Conservation (phyloP, 2,888 invertebrate species). For the Trichopria drosophilae region DNA sequence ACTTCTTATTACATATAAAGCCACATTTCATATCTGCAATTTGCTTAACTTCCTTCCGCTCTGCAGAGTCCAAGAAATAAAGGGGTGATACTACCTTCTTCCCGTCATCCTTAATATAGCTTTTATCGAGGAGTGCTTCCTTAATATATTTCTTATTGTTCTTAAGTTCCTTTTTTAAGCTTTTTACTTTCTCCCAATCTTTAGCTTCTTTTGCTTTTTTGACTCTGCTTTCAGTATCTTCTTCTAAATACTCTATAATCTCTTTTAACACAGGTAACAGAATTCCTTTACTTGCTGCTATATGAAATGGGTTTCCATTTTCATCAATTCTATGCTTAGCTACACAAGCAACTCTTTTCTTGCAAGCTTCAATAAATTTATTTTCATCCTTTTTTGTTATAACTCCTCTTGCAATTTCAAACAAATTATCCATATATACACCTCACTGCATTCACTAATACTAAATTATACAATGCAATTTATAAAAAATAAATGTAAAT, state of each 20-base stretch:
- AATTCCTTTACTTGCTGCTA: slow-evolving; percentile 14
- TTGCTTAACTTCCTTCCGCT: slow-evolving; percentile 8
- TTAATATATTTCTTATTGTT: no score
- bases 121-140: no score
- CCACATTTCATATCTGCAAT: slow-evolving; percentile 13
- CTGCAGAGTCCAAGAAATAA: slow-evolving; percentile 4
- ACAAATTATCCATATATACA: no score
- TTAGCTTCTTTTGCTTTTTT: slow-evolving; percentile 9
- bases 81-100: no score
- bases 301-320: slow-evolving; percentile 15
- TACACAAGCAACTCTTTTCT: slow-evolving; percentile 9
- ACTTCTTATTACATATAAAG: slow-evolving; percentile 15
- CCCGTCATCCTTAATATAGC: no score
- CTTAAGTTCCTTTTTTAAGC: no score
- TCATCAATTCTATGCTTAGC: slow-evolving; percentile 7
- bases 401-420: no score
- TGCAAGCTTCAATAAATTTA: slow-evolving; percentile 5
- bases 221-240: slow-evolving; percentile 8
- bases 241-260: slow-evolving; percentile 15
- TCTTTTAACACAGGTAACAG: slow-evolving; percentile 10
- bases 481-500: no score
- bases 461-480: no score
- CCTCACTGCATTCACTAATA: no score
- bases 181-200: no score
- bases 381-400: slow-evolving; percentile 7